These are phyloP conservation scores for Cygnus atratus DNA, from an alignment of 2,113 vertebrate species.

Conservation along the genomic window DNA sequence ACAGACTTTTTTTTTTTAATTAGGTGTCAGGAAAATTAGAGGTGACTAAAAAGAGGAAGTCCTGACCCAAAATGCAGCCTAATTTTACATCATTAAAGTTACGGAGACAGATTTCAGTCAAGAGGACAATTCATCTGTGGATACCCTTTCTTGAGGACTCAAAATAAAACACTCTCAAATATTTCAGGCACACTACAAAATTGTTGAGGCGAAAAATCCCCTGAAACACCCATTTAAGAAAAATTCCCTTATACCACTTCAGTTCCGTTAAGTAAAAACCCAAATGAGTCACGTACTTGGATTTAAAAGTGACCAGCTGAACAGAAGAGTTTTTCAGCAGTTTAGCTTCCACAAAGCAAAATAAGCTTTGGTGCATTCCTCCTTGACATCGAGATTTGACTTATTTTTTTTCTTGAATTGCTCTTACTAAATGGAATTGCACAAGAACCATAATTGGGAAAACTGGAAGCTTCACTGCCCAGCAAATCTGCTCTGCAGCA, in stretches of 20 bases:
- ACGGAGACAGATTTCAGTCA: not conserved
- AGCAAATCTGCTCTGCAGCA: not conserved
- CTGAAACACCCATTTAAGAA: conserved; percentile 1
- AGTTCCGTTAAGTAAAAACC: conserved; percentile 59
- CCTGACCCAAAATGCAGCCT: not conserved
- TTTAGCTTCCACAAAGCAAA: conserved; percentile 1
- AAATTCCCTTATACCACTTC: conserved; percentile 16
- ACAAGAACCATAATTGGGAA: not conserved
- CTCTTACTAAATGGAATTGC: not conserved
- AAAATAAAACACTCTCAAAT: not conserved
- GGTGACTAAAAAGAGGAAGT: conserved; percentile 25
- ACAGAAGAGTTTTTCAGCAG: not conserved
- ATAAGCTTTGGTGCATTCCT: not conserved
- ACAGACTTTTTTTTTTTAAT: not conserved
- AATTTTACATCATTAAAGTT: not conserved
- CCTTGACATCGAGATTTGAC: not conserved
- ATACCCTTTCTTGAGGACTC: not conserved
- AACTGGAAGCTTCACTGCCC: not conserved
- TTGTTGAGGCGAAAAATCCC: not conserved
- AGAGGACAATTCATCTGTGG: not conserved
- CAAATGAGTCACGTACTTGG: conserved; percentile 31
- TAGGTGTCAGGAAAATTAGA: not conserved
- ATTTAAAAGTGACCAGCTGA: not conserved
- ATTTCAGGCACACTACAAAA: not conserved
- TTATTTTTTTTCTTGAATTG: not conserved